Evolutionary conservation across 2,888 invertebrate genomes (phyloP).

Genomic region (Xestia sexstrigata): DNA sequence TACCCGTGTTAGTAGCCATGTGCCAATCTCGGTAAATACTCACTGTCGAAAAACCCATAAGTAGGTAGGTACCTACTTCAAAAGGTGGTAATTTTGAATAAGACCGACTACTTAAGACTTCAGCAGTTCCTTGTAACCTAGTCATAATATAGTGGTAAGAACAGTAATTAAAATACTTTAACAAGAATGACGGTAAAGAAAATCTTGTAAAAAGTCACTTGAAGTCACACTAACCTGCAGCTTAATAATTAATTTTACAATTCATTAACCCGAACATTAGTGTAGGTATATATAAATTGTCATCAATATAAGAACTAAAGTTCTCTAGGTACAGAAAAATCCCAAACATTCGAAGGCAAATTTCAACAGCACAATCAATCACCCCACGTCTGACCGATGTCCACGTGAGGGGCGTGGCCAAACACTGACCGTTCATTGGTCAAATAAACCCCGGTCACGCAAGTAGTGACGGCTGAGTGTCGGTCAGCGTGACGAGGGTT

Average conservation of each 20-base stretch:
- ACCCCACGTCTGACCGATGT: slow-evolving; percentile 71
- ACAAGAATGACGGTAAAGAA: background rate
- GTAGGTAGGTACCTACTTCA: background rate
- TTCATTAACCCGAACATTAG: too few species aligned
- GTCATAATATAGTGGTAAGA: too few species aligned
- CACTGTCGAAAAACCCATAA: too few species aligned
- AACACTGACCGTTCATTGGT: slow-evolving; percentile 79
- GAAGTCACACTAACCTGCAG: background rate
- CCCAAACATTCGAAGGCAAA: slow-evolving; percentile 4
- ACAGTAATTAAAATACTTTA: background rate
- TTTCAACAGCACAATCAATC: slow-evolving; percentile 38
- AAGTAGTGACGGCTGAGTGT: slow-evolving; percentile 28
- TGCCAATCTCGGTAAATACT: too few species aligned
- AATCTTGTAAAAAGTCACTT: too few species aligned
- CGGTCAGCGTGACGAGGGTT: slow-evolving; percentile 50
- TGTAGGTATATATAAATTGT: too few species aligned
- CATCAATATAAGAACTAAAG: background rate
- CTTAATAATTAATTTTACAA: background rate
- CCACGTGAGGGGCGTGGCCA: slow-evolving; percentile 77
- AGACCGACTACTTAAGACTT: background rate
- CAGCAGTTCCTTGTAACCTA: too few species aligned
- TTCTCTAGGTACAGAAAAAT: background rate
- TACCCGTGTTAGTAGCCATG: too few species aligned
- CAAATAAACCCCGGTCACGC: slow-evolving; percentile 62
- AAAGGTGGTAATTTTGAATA: background rate